Base-by-base conservation (phyloP, 2,888 invertebrate species). In the Diplazon laetatorius region DNA sequence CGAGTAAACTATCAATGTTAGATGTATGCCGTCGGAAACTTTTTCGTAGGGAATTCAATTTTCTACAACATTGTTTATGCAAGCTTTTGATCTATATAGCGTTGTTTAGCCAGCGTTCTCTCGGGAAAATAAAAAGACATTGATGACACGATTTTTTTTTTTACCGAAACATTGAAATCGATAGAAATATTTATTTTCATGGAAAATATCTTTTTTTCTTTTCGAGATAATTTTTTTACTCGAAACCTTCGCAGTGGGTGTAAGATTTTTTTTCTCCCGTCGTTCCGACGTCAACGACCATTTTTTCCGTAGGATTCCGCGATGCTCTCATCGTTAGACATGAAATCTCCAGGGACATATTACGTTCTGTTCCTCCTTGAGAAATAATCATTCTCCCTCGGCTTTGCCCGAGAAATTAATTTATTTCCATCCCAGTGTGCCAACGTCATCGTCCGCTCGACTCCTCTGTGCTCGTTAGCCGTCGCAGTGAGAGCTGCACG, bases 351-450 rank as follows among this genome's bases (percentile, higher is more conserved):
- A 4, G 3, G 9, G 39, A 42, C 30, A 25, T 42, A 42, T 42
- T 18, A 25, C 52, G 14, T 22, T 48, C 25, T 37, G 50, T 48
- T 69, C n/a, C 30, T 6, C 22, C 30, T 52, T 20, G 30, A 44
- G 35, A 44, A 65, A 71, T 55, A 52, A 72, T 66, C 66, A 42
- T 66, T 66, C 25, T 30, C 44, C 9, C 20, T 9, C n/a, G 22
- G 14, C 52, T 71, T 76, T 66, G 66, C 46, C 22, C 0, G 22
- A 25, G 35, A 66, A 66, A 66, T 76, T 42, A 44, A 60, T 76
- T 66, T 14, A 46, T 44, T 66, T 50, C 18, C 30, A 66, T 71
- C 46, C 25, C 60, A 20, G 16, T 14, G 30, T 9, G 8, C 2
- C n/a, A n/a, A 2, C 42, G 37, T 37, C 55, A 52, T 50, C 46